These are phyloP conservation scores for Pollenia amentaria DNA, from an alignment of 2,888 invertebrate species.

Conservation along the genomic window DNA sequence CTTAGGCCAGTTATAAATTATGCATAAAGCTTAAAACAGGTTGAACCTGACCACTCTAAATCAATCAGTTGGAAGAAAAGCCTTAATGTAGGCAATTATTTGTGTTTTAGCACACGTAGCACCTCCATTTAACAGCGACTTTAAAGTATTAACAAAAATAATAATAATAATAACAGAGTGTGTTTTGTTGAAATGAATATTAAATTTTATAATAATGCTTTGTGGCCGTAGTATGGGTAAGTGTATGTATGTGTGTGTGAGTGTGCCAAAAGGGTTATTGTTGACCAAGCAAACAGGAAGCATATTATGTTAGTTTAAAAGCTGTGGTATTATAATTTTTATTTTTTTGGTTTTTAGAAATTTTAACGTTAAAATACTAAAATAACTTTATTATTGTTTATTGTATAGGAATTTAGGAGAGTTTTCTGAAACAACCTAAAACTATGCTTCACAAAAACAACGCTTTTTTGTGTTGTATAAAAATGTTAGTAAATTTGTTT, in stretches of 20 bases:
- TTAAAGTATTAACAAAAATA: neutral
- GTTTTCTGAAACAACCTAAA: conserved; percentile 14
- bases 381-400: neutral
- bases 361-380: neutral
- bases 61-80: neutral
- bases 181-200: neutral
- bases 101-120: neutral
- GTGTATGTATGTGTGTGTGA: too few relatives aligned
- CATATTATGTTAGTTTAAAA: conserved; percentile 3
- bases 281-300: neutral
- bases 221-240: neutral
- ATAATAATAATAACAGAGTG: too few relatives aligned
- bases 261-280: neutral
- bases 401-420: neutral
- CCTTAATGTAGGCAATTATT: conserved; percentile 32
- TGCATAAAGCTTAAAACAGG: neutral
- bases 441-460: conserved; percentile 9
- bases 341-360: neutral
- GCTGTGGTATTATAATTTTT: neutral
- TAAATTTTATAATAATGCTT: conserved; percentile 8
- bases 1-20: conserved; percentile 3
- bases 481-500: neutral
- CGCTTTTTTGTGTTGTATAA: neutral
- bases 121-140: neutral
- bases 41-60: neutral